Evolutionary conservation across 2,113 vertebrate genomes (phyloP), one percentile per base, ranked within the genome.

Genomic region (Chionis minor): DNA sequence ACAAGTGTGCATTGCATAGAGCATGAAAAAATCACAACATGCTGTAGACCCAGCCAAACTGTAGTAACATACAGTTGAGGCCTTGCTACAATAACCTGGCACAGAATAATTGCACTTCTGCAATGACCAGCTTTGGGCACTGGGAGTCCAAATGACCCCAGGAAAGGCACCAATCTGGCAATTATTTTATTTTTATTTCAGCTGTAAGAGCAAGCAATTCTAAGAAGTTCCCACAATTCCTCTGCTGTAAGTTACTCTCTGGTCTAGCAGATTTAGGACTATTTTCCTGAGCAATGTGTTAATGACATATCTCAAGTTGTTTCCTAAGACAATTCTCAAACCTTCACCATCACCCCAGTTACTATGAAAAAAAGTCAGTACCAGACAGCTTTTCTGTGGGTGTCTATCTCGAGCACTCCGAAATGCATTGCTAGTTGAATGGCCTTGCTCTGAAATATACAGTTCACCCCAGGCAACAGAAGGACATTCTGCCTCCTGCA

Each of bases 401-500:
- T 73, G 51, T 58, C n/a, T 27, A 35, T 18, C 42, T 62, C 44
- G 22, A 70, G 65, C n/a, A 49, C 24, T 86, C 74, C 3, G 12
- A 67, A 92, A 94, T 10, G 28, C 56, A 70, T 1, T 45, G 55
- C 58, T 42, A 63, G 63, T 32, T 82, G 85, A 81, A 52, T 62
- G 87, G 81, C 52, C 88, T 90, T 88, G 38, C 13, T 81, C 81
- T 74, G 70, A 92, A 95, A 74, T 27, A 67, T 0, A 8, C 58
- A 58, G 33, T 8, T 92, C 52, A 74, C 32, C 72, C 62, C 42
- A 45, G 62, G 75, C 44, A 73, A n/a, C 27, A 61, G 69, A 89
- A 94, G 74, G 80, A 89, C 94, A 70, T 88, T 84, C 55, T 89
- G 82, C 66, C 87, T 94, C 62, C 66, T 80, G 56, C 67, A 93